Percentiles rank a stretch among this genome's conserved stretches.
phyloP scores from a whole-genome alignment of 2,113 vertebrate genomes.

The Poeciliopsis occidentalis region DNA sequence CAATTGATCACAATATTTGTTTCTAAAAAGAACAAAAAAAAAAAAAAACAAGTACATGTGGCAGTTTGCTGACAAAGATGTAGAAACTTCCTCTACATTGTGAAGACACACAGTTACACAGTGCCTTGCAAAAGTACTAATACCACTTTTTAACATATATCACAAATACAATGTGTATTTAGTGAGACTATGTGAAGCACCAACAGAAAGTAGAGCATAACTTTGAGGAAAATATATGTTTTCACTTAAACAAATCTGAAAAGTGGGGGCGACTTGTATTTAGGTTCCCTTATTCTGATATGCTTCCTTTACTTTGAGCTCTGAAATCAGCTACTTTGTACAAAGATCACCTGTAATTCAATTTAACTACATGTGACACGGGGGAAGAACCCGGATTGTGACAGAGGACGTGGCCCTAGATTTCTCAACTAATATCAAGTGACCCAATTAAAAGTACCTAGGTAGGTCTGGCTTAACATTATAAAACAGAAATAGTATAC shows the following conservation, averaged over 20 bases:
- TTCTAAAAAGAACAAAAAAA: slow-evolving; percentile 3
- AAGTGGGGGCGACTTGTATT: too few species aligned
- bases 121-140: not conserved
- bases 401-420: too few species aligned
- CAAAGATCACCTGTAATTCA: not conserved
- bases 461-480: too few species aligned
- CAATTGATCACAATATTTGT: slow-evolving; percentile 7
- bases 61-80: slow-evolving; percentile 41
- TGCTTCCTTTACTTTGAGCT: too few species aligned
- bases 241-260: too few species aligned
- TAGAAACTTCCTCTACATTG: not conserved
- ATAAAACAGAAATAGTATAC: too few species aligned
- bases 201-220: not conserved
- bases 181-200: not conserved
- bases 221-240: too few species aligned
- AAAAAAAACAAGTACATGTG: slow-evolving; percentile 9
- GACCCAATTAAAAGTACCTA: too few species aligned
- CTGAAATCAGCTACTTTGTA: too few species aligned
- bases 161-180: not conserved
- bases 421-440: too few species aligned
- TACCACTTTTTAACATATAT: not conserved
- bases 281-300: too few species aligned
- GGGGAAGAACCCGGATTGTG: too few species aligned
- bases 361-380: not conserved
- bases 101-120: not conserved